Conservation (phyloP, 2,113 vertebrate species). For the Silurus glanis region DNA sequence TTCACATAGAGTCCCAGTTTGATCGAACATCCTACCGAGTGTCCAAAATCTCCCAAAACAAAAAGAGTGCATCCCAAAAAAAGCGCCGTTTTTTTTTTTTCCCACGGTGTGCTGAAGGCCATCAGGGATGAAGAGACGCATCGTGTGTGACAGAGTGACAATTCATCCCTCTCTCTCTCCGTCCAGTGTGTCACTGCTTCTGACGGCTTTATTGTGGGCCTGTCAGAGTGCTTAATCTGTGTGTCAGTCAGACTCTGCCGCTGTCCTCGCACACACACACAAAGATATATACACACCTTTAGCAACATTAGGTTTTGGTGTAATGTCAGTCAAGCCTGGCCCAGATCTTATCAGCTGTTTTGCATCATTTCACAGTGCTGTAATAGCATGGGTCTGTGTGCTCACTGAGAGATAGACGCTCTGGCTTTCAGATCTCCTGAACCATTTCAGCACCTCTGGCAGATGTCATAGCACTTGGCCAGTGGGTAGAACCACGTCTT, state of each 20-base stretch:
- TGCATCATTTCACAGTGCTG: conserved; percentile 73
- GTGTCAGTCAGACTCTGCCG: conserved; percentile 79
- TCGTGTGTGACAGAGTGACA: conserved; percentile 85
- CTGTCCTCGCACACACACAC: conserved; percentile 69
- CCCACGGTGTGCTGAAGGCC: conserved; percentile 75
- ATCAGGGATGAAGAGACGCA: conserved; percentile 82
- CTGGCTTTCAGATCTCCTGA: conserved; percentile 68
- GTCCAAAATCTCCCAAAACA: neutral
- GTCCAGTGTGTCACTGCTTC: conserved; percentile 85
- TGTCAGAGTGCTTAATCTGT: conserved; percentile 88
- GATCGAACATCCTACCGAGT: neutral
- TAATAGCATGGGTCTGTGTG: conserved; percentile 55
- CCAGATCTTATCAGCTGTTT: conserved; percentile 78
- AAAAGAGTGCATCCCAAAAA: conserved; percentile 5
- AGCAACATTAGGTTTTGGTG: conserved; percentile 79
- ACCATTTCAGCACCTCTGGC: conserved; percentile 72
- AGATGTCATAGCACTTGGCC: conserved; percentile 72
- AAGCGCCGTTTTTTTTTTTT: conserved; percentile 60
- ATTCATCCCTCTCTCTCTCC: conserved; percentile 82
- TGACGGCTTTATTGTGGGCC: conserved; percentile 88
- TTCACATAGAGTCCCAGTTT: neutral
- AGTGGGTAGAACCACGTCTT: conserved; percentile 70
- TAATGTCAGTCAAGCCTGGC: conserved; percentile 76
- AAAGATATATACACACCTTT: conserved; percentile 71
- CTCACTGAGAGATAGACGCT: conserved; percentile 64